Base-by-base conservation (phyloP, 2,888 invertebrate species). In the Leuctra nigra region DNA sequence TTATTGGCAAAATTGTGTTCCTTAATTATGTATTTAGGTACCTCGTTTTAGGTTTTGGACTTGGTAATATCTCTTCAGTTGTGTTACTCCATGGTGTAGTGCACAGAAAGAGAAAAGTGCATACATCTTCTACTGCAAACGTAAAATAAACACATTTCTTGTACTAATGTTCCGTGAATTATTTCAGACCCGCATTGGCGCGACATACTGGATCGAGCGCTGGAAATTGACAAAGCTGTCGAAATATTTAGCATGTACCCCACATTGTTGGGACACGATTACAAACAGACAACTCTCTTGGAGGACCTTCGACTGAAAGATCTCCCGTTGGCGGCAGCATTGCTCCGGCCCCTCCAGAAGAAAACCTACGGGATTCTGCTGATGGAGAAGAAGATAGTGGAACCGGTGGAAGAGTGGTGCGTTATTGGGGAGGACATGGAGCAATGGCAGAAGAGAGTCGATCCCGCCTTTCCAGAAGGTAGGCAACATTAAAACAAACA, bases 341-440 rank as follows among this genome's bases (percentile, higher is more conserved):
- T 64, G 4, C 64, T 63, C 35, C 60, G 64, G 53, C 61, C 62
- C 11, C 59, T 69, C 9, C 60, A 68, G 33, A 63, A 64, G 47
- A 61, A 64, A 22, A 59, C 65, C 13, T 69, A 69, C 56, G 65
- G 66, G 1, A 61, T 66, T 4, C 59, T 66, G 14, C 63, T 64
- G n/a, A 53, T 57, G 23, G 65, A 68, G 56, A 64, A 65, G 48
- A n/a, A n/a, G n/a, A 47, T 20, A 9, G 56, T 46, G 7, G 47
- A 18, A 0, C 46, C 50, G 7, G 64, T 69, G 1, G 57, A 62
- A 14, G 69, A 69, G 57, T 68, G 68, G 68, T 67, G 67, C 59
- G 66, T 67, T 59, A 64, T 66, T 54, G 62, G 64, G 18, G 64
- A 63, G 4, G 61, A 65, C 52, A 62, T 61, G 6, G 61, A 66